Evolutionary conservation across 2,113 vertebrate species (phyloP), one percentile per base, ranked within the genome.

Genomic region (Heterocephalus glaber): DNA sequence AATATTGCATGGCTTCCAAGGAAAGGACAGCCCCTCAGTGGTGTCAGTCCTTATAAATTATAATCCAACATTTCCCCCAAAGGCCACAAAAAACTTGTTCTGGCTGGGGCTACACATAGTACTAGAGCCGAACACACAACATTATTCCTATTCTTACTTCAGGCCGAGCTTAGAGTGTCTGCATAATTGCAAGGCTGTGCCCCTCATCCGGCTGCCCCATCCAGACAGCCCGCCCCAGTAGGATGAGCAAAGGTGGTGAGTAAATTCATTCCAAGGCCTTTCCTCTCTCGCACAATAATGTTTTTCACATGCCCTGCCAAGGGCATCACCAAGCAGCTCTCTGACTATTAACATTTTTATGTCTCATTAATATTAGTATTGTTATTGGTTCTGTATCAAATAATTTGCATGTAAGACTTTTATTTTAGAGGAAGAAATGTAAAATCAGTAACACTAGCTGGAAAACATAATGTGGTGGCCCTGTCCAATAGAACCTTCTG

Each of bases 391-490:
- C 28, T 24, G 5, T 33, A 54, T 33, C 74, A 35, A 88, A 74
- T 38, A 26, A 38, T 61, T 56, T 26, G 13, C 33, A 49, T 5
- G 1, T 35, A 33, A 61, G 66, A 3, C 28, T 83, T 86, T 68
- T n/a, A 3, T 28, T 74, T 63, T 28, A n/a, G 30, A 86, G 2
- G 2, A 3, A 63, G 33, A 68, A 9, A 38, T 10, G 11, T 11
- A 17, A 52, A n/a, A 7, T 83, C 68, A 49, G 9, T 19, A 4
- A 56, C 30, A 10, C 47, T 5, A 4, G 3, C 22, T 17, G 41
- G 65, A 22, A 81, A 87, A 20, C 2, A 14, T 8, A 3, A 0
- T 0, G 0, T 3, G 7, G 2, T 0, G 6, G 22, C 33, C 0
- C 13, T 11, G 7, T 13, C 65, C 5, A 2, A 1, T 2, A 38